Base-by-base conservation (phyloP, 2,797 vertebrate species). In the Philypnodon macrostomus region DNA sequence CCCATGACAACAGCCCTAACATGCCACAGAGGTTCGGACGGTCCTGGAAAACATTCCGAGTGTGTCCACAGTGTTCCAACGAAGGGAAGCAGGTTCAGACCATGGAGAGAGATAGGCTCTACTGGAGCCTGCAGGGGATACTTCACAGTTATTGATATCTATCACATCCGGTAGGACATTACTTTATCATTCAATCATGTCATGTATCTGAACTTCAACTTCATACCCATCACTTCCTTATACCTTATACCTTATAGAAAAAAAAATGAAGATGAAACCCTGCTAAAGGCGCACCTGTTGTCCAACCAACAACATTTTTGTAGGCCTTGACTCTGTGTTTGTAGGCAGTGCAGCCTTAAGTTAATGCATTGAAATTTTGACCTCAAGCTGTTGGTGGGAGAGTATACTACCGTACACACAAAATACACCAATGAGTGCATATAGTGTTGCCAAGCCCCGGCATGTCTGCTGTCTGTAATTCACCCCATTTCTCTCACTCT, bases 1-100 rank as follows among this genome's bases (percentile, higher is more conserved):
- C 26, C n/a, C n/a, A n/a, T 23, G 21, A 6, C 0, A 14, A 27
- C 14, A 42, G 7, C 39, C 24, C 39, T 24, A 42, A 19, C 24
- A 7, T 42, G 39, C 39, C 39, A 0, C 89, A 90, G 51, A 83
- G 89, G 49, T 90, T 91, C 7, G 89, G 90, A 1, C 67, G 89
- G 29, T 73, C 85, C 9, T 47, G 68, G 66, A 40, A 41, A 31
- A 1, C 10, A 7, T 14, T 55, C 19, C 31, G 2, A 5, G 3
- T 32, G 53, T 87, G 84, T 27, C 24, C 31, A 0, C 34, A 62
- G 30, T 87, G 89, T 23, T 63, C 32, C 0, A 16, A 37, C 1
- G 18, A 51, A 15, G 49, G 5, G 9, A 63, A 23, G 16, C 53
- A 77, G n/a, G 74, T 64, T 3, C 81, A 68, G 17, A 72, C 66